A percentile compares a stretch with the other conserved stretches of the same genome.
These are phyloP conservation scores for Balaeniceps rex DNA, from an alignment of 2,113 vertebrate species.

Conservation along the genomic window DNA sequence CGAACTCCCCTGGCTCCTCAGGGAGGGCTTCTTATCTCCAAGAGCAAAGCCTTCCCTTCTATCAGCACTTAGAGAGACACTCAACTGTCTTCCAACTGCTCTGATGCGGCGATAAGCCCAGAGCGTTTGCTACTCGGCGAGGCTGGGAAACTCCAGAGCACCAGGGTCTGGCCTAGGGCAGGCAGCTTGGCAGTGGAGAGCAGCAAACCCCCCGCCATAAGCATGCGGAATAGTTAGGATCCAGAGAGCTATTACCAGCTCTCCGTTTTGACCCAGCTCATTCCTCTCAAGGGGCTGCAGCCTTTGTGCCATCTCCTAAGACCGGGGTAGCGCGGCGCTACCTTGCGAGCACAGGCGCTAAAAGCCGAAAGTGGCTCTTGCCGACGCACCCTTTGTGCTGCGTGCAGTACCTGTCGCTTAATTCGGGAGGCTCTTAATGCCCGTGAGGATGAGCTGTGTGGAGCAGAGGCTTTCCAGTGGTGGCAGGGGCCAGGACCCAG, in stretches of 20 bases:
- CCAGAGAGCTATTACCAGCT: fast-evolving
- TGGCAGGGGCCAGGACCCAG: not conserved
- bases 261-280: fast-evolving
- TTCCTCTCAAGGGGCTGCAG: not conserved
- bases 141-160: not conserved
- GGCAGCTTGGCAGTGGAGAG: not conserved
- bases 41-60: constrained; percentile 52
- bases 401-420: fast-evolving
- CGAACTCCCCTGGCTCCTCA: constrained; percentile 31
- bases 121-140: fast-evolving
- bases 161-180: not conserved
- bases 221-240: fast-evolving
- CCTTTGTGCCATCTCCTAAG: fast-evolving
- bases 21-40: constrained; percentile 51
- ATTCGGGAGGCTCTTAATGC: too few relatives aligned
- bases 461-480: not conserved
- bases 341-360: fast-evolving
- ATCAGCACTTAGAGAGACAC: constrained; percentile 29
- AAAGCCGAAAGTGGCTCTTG: not conserved
- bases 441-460: not conserved
- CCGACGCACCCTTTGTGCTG: too few relatives aligned
- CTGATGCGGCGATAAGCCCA: constrained; percentile 7
- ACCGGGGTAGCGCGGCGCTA: fast-evolving
- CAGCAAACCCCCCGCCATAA: not conserved
- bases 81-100: constrained; percentile 68